Conservation (phyloP, 2,888 invertebrate genomes). For the Xestia rhomboidea region DNA sequence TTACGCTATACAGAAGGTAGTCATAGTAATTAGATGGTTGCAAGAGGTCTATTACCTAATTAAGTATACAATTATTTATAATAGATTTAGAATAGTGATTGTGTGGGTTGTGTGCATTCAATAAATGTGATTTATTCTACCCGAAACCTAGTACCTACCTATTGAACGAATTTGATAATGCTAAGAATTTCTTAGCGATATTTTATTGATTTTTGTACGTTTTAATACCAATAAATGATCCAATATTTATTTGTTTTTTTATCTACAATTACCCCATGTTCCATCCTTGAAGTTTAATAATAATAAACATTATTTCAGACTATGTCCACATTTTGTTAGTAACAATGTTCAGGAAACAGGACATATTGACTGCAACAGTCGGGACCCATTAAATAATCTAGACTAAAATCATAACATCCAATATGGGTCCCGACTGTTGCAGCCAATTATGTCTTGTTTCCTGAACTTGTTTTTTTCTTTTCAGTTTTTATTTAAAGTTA, state of each 20-base stretch:
- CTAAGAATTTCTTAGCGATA: conserved; percentile 15
- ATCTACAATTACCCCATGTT: neutral
- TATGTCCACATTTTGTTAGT: no score
- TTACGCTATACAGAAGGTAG: neutral
- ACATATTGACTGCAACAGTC: no score
- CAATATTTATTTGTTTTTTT: conserved; percentile 15
- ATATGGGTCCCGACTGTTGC: no score
- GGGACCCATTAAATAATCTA: no score
- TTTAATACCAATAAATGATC: conserved; percentile 63
- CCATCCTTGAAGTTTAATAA: neutral
- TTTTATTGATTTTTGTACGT: conserved; percentile 61
- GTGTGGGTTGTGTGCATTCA: conserved; percentile 60
- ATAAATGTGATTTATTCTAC: conserved; percentile 48
- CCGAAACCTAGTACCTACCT: conserved; percentile 39
- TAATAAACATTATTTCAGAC: no score
- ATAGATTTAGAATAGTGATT: conserved; percentile 49
- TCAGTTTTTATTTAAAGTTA: no score
- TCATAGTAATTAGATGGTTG: neutral
- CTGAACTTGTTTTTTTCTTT: no score
- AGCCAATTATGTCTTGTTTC: no score
- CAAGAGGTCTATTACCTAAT: conserved; percentile 10
- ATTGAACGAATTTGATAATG: conserved; percentile 39
- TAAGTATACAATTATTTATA: conserved; percentile 30
- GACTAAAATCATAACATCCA: no score
- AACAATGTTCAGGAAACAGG: no score